Conservation (phyloP, 2,113 vertebrate genomes). For the Perognathus longimembris region DNA sequence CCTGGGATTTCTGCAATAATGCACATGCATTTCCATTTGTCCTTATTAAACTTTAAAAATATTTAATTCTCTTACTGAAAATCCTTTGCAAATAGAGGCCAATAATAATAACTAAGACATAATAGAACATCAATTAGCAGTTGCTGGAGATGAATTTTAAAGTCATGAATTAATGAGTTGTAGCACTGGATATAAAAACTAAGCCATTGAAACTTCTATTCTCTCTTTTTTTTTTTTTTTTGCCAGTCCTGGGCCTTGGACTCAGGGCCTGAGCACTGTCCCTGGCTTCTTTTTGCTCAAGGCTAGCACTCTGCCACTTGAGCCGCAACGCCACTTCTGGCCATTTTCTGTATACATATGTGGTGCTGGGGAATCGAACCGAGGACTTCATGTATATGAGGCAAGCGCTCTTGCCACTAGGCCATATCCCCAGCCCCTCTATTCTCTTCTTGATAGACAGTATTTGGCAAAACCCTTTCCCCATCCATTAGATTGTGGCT, state of each 20-base stretch:
- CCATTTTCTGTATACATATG: no score
- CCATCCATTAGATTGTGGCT: constrained; percentile 13
- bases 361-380: no score
- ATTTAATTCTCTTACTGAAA: constrained; percentile 1
- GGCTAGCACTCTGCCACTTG: no score
- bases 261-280: no score
- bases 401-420: no score
- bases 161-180: constrained; percentile 8
- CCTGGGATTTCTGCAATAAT: not conserved
- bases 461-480: not conserved
- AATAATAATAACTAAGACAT: not conserved
- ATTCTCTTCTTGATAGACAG: not conserved
- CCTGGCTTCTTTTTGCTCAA: no score
- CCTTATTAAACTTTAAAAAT: not conserved
- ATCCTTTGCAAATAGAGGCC: not conserved
- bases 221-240: not conserved
- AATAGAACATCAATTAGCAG: not conserved
- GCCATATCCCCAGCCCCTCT: no score
- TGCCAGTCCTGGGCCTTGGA: not conserved
- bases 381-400: no score
- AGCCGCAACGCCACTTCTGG: no score
- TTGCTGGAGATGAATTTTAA: not conserved
- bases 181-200: not conserved
- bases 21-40: not conserved
- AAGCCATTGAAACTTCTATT: not conserved